Evolutionary conservation across 1,140 invertebrate genomes (phyloP), one percentile per base, ranked within the genome.

Genomic region (Coelopa frigida): DNA sequence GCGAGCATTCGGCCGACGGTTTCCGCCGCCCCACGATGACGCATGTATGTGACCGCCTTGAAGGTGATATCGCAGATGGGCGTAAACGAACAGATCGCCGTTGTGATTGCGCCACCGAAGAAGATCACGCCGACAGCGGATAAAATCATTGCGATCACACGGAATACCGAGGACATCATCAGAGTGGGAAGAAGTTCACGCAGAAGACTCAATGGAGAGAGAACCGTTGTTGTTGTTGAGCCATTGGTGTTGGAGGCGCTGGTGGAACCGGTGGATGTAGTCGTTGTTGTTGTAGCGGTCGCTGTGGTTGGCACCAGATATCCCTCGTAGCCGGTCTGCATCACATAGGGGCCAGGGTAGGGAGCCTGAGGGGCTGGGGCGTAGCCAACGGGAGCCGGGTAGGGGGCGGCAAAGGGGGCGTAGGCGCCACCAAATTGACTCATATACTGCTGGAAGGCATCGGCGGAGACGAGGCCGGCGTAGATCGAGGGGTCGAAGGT

Each of bases 41-140:
- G 59, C 10, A 57, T 53, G 12, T 71, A 67, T 5, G 71, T 71
- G 1, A 77, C 58, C 7, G 77, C 77, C 17, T 74, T 54, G 54
- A 79, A 78, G 2, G 71, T 70, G 18, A 83, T 76, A 0, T 72
- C 72, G 55, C 83, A 87, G 21, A 85, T 50, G 6, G 79, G 76
- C 0, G 83, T 83, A 15, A 82, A 74, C 1, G 73, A 73, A 52
- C 83, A 87, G 0, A 85, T 53, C 1, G 75, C 70, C 2, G 74
- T 73, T 0, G 76, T 80, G 3, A 81, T 61, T 5, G 76, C 54
- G 20, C 76, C 73, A 2, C 78, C 78, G 12, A 81, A 65, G 3
- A 80, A 50, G 3, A 80, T 66, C 1, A 79, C 52, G 8, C 76
- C 77, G n/a, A 78, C 44, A 45, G 73, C 72, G 4, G 68, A 61